phyloP scores from a whole-genome alignment of 2,113 vertebrate genomes.

The Syngnathus scovelli region DNA sequence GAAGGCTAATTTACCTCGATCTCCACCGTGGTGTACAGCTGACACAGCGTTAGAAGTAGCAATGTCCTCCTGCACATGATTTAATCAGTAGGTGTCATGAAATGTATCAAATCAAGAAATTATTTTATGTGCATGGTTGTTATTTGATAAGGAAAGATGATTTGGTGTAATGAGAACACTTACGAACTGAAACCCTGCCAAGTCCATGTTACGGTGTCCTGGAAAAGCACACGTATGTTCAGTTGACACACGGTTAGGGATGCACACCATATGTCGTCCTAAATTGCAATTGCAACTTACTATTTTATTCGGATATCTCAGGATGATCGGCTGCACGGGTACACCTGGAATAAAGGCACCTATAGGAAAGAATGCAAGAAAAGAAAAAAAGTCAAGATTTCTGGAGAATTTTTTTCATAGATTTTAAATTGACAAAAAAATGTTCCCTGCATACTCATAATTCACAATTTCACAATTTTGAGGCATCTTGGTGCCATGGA shows the following conservation, averaged over 20 bases:
- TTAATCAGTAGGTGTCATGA: constrained; percentile 6
- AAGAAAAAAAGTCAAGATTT: neutral
- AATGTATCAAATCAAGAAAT: neutral
- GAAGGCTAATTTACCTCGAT: constrained; percentile 80
- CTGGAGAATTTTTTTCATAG: neutral
- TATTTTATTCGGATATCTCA: constrained; percentile 88
- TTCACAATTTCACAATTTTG: neutral
- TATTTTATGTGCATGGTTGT: neutral
- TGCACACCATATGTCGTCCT: too few relatives aligned
- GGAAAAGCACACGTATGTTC: neutral
- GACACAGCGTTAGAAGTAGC: constrained; percentile 81
- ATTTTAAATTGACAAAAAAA: neutral
- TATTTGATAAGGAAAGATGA: neutral
- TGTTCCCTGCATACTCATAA: neutral
- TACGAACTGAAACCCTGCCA: constrained; percentile 93
- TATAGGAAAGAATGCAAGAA: constrained; percentile 37
- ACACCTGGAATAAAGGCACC: constrained; percentile 90
- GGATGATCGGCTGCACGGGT: constrained; percentile 87
- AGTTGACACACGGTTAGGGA: neutral
- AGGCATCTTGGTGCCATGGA: neutral
- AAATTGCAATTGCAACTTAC: too few relatives aligned
- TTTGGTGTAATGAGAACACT: constrained; percentile 51
- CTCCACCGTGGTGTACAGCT: constrained; percentile 86
- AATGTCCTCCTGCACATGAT: constrained; percentile 71
- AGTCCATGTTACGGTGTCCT: constrained; percentile 98